Evolutionary conservation across 2,113 vertebrate genomes (phyloP), one percentile per base, ranked within the genome.

Genomic region (Bos indicus): DNA sequence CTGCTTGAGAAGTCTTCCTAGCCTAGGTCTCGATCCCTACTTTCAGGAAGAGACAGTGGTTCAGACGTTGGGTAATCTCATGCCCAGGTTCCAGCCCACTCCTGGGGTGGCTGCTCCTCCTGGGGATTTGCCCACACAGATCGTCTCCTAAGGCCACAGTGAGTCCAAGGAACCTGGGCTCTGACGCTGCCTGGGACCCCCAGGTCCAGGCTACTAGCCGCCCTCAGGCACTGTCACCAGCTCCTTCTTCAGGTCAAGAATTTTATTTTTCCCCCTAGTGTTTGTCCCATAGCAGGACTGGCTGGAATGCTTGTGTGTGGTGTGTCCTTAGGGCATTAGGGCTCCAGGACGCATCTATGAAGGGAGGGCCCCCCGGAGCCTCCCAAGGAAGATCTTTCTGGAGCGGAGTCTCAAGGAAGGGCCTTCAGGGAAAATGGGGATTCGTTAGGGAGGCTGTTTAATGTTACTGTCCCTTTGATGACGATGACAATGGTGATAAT

Each of bases 361-460:
- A 6, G 19, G 23, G 19, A 54, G 14, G 19, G 36, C 33, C 36
- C 30, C 36, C 3, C 6, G 74, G 25, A 0, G 1, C 36, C 33
- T 46, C 64, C 6, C 14, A 28, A 23, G 6, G 48, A 3, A 25
- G 43, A 3, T 43, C 15, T 36, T 57, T 46, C 23, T 78, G 67
- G 88, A 46, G 64, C 36, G 28, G 11, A 2, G 13, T 74, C 52
- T 84, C 88, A 74, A 30, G 28, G 14, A 6, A 16, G 81, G 56
- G 67, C 43, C 74, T 51, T 43, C 12, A 7, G 26, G 33, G n/a
- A 43, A 67, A 92, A 46, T 11, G 6, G 48, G 51, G 64, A 25
- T 52, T 51, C 2, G 15, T 40, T 4, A 8, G n/a, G 48, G 36
- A 54, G 26, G 19, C 26, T 60, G n/a, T 80, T 81, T 59, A 43